Percentiles rank a stretch among this genome's conserved stretches.
Conservation (phyloP, 2,888 invertebrate genomes). For the Eulithis testata region DNA sequence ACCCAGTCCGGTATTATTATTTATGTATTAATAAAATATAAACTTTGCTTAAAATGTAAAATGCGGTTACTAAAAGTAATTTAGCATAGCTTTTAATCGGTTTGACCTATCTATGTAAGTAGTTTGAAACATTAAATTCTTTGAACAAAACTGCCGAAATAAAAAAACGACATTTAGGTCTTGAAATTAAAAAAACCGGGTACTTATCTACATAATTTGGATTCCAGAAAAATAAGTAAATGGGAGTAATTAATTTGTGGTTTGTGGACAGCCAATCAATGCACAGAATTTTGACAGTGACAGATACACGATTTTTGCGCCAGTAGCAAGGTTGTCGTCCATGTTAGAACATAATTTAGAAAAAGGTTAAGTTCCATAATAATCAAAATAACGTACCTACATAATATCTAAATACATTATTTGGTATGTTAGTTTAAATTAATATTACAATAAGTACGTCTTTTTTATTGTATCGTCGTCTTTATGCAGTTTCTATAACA, state of each 20-base stretch:
- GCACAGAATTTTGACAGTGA: conserved; percentile 4
- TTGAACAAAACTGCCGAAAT: too few species aligned
- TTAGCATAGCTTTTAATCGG: too few species aligned
- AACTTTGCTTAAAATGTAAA: too few species aligned
- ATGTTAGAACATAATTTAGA: neutral
- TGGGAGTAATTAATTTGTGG: neutral
- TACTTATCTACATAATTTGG: too few species aligned
- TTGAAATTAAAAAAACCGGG: too few species aligned
- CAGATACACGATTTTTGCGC: conserved; percentile 11
- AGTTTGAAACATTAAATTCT: too few species aligned
- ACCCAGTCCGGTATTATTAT: neutral
- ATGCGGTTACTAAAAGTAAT: too few species aligned
- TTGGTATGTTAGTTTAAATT: neutral
- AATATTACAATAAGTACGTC: neutral
- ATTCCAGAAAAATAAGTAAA: too few species aligned
- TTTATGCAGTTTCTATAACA: neutral
- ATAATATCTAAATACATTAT: neutral
- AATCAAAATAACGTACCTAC: neutral
- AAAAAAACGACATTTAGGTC: too few species aligned
- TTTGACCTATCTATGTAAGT: too few species aligned
- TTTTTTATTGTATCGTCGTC: neutral
- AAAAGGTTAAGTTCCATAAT: neutral
- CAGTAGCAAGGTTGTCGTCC: conserved; percentile 19
- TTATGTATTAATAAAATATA: too few species aligned
- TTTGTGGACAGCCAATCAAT: neutral